These are phyloP conservation scores for Nomada ferruginata DNA, from an alignment of 2,888 invertebrate species.

Conservation along the genomic window DNA sequence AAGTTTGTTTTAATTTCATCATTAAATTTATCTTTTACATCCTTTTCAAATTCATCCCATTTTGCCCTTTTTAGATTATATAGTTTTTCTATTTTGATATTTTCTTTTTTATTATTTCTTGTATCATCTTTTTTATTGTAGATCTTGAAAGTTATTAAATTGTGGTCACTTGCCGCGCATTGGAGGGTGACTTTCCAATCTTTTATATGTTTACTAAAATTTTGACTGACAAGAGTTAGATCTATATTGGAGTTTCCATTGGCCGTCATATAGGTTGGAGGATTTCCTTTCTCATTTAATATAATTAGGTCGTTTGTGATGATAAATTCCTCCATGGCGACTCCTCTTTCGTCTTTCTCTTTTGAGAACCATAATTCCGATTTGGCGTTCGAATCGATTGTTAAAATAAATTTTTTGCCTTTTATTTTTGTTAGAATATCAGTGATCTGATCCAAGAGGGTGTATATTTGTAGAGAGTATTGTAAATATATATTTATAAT, in stretches of 20 bases:
- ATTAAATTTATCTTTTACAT: neutral
- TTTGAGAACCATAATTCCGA: slow-evolving; percentile 33
- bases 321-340: slow-evolving; percentile 25
- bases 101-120: neutral
- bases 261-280: neutral
- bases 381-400: slow-evolving; percentile 26
- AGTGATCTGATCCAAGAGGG: too few relatives aligned
- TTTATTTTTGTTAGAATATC: too few relatives aligned
- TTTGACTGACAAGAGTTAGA: slow-evolving; percentile 19
- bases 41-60: neutral
- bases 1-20: neutral
- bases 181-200: slow-evolving; percentile 19
- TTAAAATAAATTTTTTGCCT: too few relatives aligned
- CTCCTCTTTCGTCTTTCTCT: slow-evolving; percentile 7
- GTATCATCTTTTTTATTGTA: neutral
- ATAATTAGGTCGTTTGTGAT: neutral
- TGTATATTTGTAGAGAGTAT: too few relatives aligned
- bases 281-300: slow-evolving; percentile 1
- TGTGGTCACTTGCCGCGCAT: slow-evolving; percentile 31
- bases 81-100: neutral
- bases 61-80: slow-evolving; percentile 7
- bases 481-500: too few relatives aligned
- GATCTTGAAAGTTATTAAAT: slow-evolving; percentile 3
- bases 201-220: neutral
- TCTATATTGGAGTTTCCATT: slow-evolving; percentile 42